Conservation (phyloP, 2,888 invertebrate genomes). For the Brachylomia viminalis region DNA sequence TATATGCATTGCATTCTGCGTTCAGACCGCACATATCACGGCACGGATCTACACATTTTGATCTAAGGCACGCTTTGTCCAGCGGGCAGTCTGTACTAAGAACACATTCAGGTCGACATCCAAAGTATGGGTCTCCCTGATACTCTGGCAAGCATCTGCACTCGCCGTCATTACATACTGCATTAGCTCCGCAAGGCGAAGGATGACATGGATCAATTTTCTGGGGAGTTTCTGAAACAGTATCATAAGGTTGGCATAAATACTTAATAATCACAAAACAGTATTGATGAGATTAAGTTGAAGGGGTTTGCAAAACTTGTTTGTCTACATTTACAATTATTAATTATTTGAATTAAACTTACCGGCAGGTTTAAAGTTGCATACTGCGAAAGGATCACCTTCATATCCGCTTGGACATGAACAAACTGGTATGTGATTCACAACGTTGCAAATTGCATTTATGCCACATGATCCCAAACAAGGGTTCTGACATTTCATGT, state of each 20-base stretch:
- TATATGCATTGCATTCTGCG: constrained; percentile 94
- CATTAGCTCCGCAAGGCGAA: constrained; percentile 95
- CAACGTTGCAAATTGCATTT: constrained; percentile 93
- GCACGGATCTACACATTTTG: constrained; percentile 96
- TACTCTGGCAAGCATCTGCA: constrained; percentile 95
- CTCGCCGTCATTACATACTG: constrained; percentile 93
- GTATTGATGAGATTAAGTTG: background rate
- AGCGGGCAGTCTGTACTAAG: constrained; percentile 94
- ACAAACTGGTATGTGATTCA: constrained; percentile 94
- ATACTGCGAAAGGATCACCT: constrained; percentile 94
- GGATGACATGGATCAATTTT: constrained; percentile 92
- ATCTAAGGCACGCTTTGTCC: constrained; percentile 94
- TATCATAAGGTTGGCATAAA: constrained; percentile 12
- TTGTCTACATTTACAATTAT: background rate
- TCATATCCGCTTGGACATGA: constrained; percentile 91
- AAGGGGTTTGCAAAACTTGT: background rate
- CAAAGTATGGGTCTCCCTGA: constrained; percentile 94
- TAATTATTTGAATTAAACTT: constrained; percentile 48
- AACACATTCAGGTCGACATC: constrained; percentile 95
- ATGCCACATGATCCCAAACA: constrained; percentile 94
- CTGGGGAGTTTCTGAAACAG: constrained; percentile 79
- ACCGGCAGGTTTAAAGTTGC: constrained; percentile 90
- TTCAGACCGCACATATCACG: constrained; percentile 95
- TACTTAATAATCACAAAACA: background rate
- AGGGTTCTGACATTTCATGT: constrained; percentile 94